Evolutionary conservation across 2,113 vertebrate genomes (phyloP), one percentile per base, ranked within the genome.

Genomic region (Istiophorus platypterus): DNA sequence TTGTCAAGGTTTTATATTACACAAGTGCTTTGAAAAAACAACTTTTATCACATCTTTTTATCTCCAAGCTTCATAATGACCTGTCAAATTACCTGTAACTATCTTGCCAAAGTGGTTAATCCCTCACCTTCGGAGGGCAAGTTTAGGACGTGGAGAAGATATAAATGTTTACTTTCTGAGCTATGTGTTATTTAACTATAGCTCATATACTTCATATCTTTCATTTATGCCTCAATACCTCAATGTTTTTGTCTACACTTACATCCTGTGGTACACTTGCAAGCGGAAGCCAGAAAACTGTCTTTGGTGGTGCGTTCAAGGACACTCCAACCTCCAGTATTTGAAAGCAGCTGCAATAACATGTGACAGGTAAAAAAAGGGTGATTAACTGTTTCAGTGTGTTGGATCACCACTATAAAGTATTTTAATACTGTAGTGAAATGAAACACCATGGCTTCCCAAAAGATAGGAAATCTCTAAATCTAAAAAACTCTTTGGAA

Each of bases 291-390:
- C 39, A 39, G 41, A 78, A 76, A 69, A 74, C 18, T 67, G 37
- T 78, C 49, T 72, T 24, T 22, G 3, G 62, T 56, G 86, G 29
- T 80, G 78, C 41, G 3, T 86, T 86, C 82, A 56, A 84, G 77
- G 62, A 84, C 47, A 39, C 56, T 26, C 27, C 0, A 22, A 0
- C 58, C 68, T 64, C 39, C 20, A 18, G 5, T 4, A 9, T 58
- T 34, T 47, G 0, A 77, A 64, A 34, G n/a, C 85, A 88, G 84
- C 86, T 86, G 79, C 66, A 86, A 85, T 27, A 88, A 88, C 80
- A 71, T 74, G 76, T 76, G 66, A 78, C 72, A 7, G 2, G 69
- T 29, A 3, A 74, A 84, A 79, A 82, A 73, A n/a, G n/a, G 41
- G 57, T 81, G 67, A 76, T 57, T 76, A 70, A 82, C 86, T 47